These are phyloP conservation scores for Epinotia brunnichana DNA, from an alignment of 2,888 invertebrate genomes.

Conservation along the genomic window DNA sequence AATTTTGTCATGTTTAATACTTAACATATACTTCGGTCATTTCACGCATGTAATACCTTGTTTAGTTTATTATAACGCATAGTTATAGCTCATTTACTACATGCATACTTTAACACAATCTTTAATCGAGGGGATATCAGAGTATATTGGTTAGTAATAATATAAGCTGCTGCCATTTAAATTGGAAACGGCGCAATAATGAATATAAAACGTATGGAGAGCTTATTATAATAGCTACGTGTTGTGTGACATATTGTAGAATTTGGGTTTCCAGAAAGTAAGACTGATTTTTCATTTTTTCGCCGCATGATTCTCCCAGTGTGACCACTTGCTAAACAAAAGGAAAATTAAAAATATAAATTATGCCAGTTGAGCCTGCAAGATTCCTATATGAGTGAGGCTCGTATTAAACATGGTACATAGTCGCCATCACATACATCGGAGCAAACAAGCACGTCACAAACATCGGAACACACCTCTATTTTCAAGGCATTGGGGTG, in stretches of 20 bases:
- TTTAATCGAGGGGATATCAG: slow-evolving; percentile 1
- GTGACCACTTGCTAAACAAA: neutral
- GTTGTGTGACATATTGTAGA: slow-evolving; percentile 15
- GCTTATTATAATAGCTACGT: slow-evolving; percentile 34
- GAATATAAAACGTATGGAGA: slow-evolving; percentile 29
- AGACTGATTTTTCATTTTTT: slow-evolving; percentile 27
- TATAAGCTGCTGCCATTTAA: slow-evolving; percentile 14
- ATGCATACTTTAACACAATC: neutral
- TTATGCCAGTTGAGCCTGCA: neutral
- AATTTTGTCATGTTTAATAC: slow-evolving; percentile 24
- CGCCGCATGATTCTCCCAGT: neutral
- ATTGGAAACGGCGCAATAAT: slow-evolving; percentile 10
- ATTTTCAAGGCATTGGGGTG: too few relatives aligned
- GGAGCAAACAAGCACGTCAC: too few relatives aligned
- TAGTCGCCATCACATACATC: too few relatives aligned
- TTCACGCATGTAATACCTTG: slow-evolving; percentile 28
- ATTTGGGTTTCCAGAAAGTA: slow-evolving; percentile 22
- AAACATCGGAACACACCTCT: too few relatives aligned
- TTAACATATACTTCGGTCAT: slow-evolving; percentile 21
- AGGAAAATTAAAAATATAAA: neutral
- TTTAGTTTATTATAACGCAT: slow-evolving; percentile 5
- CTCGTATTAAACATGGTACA: neutral
- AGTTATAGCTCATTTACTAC: slow-evolving; percentile 1
- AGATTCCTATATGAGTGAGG: neutral
- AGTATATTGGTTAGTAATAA: neutral